Base-by-base conservation (phyloP, 2,797 vertebrate species). In the Tinamus major region DNA sequence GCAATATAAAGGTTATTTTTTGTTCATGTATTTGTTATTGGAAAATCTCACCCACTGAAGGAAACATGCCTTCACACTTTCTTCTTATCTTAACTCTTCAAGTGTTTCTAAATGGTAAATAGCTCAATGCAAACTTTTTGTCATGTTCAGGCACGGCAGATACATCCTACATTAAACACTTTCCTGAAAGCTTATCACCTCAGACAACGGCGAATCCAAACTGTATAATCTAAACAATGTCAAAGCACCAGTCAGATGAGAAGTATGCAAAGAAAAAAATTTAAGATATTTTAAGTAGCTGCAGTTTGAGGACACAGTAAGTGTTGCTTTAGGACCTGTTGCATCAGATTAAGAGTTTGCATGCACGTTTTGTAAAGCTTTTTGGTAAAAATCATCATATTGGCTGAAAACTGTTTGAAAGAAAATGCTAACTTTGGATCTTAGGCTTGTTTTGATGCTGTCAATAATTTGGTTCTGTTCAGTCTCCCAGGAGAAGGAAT, bases 281-380 rank as follows among this genome's bases (percentile, higher is more conserved):
- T 4, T 13, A 24, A 44, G 42, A 20, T 84, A 87, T 88, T 95
- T 91, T 81, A 92, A 80, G 80, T 35, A 84, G n/a, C 19, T 77
- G 37, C 76, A 77, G 8, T 19, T n/a, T 53, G 14, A 23, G 19
- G 68, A 68, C 51, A 56, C 0, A 1, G 39, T 67, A 56, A 9
- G 51, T 70, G 59, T 37, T 7, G 24, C 59, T 72, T 88, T 68
- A 72, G 49, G 59, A 68, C n/a, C 80, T 81, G 27, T 5, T 64
- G 24, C 41, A 58, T 58, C 49, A 65, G 53, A 55, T 46, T 33
- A 53, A 68, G 81, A 84, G 23, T 33, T 67, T 89, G 26, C 29
- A 77, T 18, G 62, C 6, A 2, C 13, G 55, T 21, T 16, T 18
- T 17, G 46, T 81, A 72, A 86, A 91, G 70, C 3, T 55, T 35